phyloP scores from a whole-genome alignment of 1,140 invertebrate genomes.

The Platorchestia sp. region DNA sequence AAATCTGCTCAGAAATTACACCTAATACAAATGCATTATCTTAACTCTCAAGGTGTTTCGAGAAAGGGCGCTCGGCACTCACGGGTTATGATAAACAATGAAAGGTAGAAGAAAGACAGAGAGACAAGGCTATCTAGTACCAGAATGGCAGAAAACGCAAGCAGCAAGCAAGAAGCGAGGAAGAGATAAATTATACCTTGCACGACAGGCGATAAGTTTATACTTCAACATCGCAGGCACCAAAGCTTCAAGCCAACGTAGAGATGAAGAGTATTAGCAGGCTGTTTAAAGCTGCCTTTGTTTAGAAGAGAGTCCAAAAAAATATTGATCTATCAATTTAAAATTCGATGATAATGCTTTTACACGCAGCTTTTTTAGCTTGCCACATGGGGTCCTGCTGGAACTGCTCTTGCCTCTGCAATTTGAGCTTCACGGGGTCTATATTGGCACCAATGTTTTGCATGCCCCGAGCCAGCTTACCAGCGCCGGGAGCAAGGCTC shows the following conservation, averaged over 20 bases:
- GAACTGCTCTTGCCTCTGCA: slow-evolving; percentile 49
- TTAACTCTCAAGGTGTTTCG: not conserved
- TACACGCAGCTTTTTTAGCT: slow-evolving; percentile 45
- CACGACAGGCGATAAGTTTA: not conserved
- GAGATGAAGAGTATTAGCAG: not conserved
- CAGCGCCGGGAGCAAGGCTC: slow-evolving; percentile 55
- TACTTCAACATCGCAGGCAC: not conserved
- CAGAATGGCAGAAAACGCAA: not conserved
- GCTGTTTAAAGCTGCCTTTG: not conserved
- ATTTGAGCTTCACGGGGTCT: slow-evolving; percentile 83
- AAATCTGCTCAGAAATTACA: not conserved
- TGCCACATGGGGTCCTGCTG: slow-evolving; percentile 46
- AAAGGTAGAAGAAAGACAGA: not conserved
- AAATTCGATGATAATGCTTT: slow-evolving; percentile 32
- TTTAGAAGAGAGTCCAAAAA: not conserved
- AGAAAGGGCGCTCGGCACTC: not conserved
- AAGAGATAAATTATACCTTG: not conserved
- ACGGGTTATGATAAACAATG: not conserved
- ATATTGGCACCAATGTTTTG: slow-evolving; percentile 84
- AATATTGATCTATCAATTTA: not conserved
- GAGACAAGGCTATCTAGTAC: not conserved
- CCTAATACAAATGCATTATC: not conserved
- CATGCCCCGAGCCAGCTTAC: slow-evolving; percentile 85
- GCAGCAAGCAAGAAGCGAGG: not conserved
- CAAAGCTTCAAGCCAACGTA: not conserved